phyloP scores from a whole-genome alignment of 2,888 invertebrate species.

The Melanostoma scalare region DNA sequence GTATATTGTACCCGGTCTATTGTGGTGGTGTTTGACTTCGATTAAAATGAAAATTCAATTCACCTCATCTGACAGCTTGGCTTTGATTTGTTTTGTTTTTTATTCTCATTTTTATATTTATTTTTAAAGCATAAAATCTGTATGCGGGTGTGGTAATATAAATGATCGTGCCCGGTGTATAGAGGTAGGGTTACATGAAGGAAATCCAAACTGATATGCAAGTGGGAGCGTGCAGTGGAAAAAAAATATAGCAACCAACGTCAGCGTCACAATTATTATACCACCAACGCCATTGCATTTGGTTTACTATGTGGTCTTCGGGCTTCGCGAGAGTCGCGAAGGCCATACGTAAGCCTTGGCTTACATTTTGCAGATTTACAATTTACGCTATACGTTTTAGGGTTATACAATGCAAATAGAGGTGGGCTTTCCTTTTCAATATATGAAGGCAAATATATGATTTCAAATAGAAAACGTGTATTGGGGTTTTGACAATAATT shows the following conservation, averaged over 20 bases:
- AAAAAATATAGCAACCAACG: slow-evolving; percentile 4
- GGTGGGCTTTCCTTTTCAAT: slow-evolving; percentile 55
- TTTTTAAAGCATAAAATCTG: slow-evolving; percentile 16
- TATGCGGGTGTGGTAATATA: slow-evolving; percentile 53
- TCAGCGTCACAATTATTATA: slow-evolving; percentile 60
- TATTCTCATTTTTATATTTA: no score
- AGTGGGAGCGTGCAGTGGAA: slow-evolving; percentile 42
- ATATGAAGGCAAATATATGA: slow-evolving; percentile 16
- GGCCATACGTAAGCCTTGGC: slow-evolving; percentile 69
- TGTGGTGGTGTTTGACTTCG: neutral
- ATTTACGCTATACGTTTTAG: slow-evolving; percentile 31
- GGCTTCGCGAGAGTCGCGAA: slow-evolving; percentile 53
- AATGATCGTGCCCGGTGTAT: slow-evolving; percentile 20
- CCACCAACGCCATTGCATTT: slow-evolving; percentile 59
- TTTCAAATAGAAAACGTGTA: neutral
- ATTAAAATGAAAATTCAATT: slow-evolving; percentile 37
- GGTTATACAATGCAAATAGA: slow-evolving; percentile 55
- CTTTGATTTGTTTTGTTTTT: slow-evolving; percentile 25
- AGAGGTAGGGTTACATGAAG: slow-evolving; percentile 15
- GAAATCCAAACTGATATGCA: slow-evolving; percentile 15
- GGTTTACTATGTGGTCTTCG: slow-evolving; percentile 60
- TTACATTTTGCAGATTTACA: slow-evolving; percentile 66
- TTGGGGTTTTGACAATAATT: slow-evolving; percentile 6
- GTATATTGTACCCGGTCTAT: neutral
- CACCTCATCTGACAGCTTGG: slow-evolving; percentile 48